A percentile compares a stretch with the other conserved stretches of the same genome.
Evolutionary conservation across 1,140 invertebrate species (phyloP).

Genomic region (Chrysomallon squamiferum): DNA sequence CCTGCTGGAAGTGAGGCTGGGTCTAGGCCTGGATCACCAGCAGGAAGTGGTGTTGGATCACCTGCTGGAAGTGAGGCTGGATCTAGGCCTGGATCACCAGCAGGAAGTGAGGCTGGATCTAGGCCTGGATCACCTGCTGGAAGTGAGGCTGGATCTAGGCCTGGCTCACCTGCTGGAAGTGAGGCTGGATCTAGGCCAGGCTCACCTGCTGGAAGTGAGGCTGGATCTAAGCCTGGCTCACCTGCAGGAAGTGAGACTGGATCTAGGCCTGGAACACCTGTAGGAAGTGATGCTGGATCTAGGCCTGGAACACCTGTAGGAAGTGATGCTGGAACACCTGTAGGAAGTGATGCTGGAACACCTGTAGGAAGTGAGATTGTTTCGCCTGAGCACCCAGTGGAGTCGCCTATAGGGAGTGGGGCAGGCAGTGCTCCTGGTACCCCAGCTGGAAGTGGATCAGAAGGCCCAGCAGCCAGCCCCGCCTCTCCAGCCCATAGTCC

Average conservation of each 20-base stretch:
- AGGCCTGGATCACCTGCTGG: not conserved
- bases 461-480: not conserved
- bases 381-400: not conserved
- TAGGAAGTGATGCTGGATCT: constrained; percentile 1
- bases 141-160: not conserved
- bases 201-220: not conserved
- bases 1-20: constrained; percentile 1
- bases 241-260: not conserved
- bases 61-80: constrained; percentile 1
- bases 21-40: not conserved
- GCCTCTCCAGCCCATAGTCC: constrained; percentile 13
- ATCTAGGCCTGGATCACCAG: constrained; percentile 5
- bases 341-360: not conserved
- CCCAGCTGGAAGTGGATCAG: constrained; percentile 3
- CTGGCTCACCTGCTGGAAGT: not conserved
- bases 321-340: constrained; percentile 1
- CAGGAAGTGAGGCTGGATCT: constrained; percentile 3
- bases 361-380: not conserved
- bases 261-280: not conserved
- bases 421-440: constrained; percentile 12
- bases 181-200: not conserved
- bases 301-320: constrained; percentile 1
- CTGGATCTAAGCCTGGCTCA: not conserved
- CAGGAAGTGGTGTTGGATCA: not conserved
- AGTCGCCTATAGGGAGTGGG: not conserved